Evolutionary conservation across 2,113 vertebrate species (phyloP).

Genomic region (Grus americana): DNA sequence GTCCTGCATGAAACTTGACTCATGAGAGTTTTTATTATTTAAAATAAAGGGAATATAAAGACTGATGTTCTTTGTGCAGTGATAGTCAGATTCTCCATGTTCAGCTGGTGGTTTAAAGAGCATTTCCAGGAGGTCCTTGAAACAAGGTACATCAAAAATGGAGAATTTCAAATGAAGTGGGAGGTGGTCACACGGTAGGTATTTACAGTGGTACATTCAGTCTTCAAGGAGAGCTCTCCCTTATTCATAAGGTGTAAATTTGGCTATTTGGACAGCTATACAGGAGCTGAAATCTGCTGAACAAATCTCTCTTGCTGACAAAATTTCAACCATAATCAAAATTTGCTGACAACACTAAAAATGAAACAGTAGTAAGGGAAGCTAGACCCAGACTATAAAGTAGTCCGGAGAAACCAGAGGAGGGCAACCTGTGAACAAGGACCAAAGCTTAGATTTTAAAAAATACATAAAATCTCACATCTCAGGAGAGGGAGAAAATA

Average conservation of each 20-base stretch:
- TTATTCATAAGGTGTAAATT: neutral
- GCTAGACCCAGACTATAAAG: neutral
- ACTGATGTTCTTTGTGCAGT: neutral
- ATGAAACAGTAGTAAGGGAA: neutral
- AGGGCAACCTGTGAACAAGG: neutral
- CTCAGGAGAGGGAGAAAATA: neutral
- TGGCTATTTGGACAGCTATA: neutral
- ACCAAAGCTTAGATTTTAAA: neutral
- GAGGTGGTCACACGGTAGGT: neutral
- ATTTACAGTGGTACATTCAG: neutral
- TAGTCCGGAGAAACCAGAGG: neutral
- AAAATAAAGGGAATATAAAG: neutral
- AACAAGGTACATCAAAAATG: neutral
- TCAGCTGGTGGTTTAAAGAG: neutral
- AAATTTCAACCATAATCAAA: neutral
- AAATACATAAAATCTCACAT: neutral
- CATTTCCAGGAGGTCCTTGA: neutral
- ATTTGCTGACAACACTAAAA: neutral
- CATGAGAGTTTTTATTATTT: neutral
- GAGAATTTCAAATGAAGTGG: neutral
- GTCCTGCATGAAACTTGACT: neutral
- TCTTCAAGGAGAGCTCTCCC: neutral
- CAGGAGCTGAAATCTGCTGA: neutral
- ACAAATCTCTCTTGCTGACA: neutral
- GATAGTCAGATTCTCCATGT: neutral